Conservation (phyloP, 2,888 invertebrate species). For the Tholera decimalis region DNA sequence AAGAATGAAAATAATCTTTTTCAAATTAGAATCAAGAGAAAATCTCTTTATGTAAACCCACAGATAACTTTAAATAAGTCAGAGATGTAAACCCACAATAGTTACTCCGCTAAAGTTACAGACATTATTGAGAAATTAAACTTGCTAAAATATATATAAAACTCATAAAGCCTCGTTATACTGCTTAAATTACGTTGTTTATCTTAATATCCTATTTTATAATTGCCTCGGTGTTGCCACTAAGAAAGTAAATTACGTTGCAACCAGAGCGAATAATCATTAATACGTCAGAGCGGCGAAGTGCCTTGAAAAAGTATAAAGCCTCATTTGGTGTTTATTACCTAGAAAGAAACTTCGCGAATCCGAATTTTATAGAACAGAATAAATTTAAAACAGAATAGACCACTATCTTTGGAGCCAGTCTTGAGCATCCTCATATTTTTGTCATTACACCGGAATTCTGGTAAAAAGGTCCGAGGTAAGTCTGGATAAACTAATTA, state of each 20-base stretch:
- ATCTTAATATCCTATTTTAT: neutral
- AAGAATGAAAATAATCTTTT: neutral
- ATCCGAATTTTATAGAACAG: constrained; percentile 6
- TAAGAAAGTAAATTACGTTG: constrained; percentile 7
- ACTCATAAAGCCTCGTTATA: neutral
- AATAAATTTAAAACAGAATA: constrained; percentile 22
- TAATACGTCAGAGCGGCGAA: neutral
- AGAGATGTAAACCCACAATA: neutral
- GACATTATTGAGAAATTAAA: neutral
- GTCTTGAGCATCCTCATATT: constrained; percentile 42
- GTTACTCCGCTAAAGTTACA: neutral
- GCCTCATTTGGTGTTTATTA: constrained; percentile 23
- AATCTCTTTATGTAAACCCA: too few relatives aligned
- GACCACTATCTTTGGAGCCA: constrained; percentile 20
- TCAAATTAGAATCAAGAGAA: neutral
- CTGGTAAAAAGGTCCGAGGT: constrained; percentile 42
- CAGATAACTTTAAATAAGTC: too few relatives aligned
- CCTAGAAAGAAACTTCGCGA: constrained; percentile 2
- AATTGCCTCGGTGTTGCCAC: neutral
- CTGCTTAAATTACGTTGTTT: neutral
- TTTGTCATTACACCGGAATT: constrained; percentile 48
- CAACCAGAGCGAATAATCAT: constrained; percentile 3
- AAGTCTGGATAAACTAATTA: constrained; percentile 61
- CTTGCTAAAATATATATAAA: constrained; percentile 2
- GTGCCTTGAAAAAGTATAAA: constrained; percentile 3